These are phyloP conservation scores for Hycleus phaleratus DNA, from an alignment of 1,140 invertebrate species.

Conservation along the genomic window DNA sequence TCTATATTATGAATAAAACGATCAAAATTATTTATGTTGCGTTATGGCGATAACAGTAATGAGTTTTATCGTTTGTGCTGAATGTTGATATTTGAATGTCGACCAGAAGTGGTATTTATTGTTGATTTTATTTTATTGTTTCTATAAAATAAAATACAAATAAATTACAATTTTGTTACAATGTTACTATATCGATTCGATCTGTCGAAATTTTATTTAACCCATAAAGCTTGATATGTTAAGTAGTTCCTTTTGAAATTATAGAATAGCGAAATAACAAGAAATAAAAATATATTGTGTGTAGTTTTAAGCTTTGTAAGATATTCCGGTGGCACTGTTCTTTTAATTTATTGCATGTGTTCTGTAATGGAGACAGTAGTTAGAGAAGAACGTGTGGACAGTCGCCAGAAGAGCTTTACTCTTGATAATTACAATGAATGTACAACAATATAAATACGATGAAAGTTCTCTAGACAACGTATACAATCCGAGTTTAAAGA, in stretches of 20 bases:
- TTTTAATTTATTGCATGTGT: slow-evolving; percentile 32
- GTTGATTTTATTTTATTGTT: slow-evolving; percentile 6
- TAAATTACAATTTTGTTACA: slow-evolving; percentile 1
- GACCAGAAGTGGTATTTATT: slow-evolving; percentile 10
- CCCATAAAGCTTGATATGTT: too few species aligned
- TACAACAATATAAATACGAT: slow-evolving; percentile 26
- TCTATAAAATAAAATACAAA: too few species aligned
- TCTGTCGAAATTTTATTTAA: not conserved
- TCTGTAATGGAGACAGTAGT: slow-evolving; percentile 32
- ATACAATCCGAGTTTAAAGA: slow-evolving; percentile 5
- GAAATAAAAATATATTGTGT: not conserved
- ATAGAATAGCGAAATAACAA: too few species aligned
- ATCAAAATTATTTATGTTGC: slow-evolving; percentile 33
- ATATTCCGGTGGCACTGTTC: slow-evolving; percentile 26
- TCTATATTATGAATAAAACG: slow-evolving; percentile 25
- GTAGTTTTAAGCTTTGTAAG: slow-evolving; percentile 24
- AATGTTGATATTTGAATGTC: slow-evolving; percentile 19
- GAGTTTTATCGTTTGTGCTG: slow-evolving; percentile 29
- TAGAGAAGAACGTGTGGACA: slow-evolving; percentile 34
- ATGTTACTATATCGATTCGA: not conserved
- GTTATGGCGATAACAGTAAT: slow-evolving; percentile 30
- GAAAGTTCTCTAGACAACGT: slow-evolving; percentile 6
- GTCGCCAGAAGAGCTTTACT: slow-evolving; percentile 33
- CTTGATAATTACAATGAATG: slow-evolving; percentile 33
- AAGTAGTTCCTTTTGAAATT: too few species aligned